Percentiles rank a stretch among this genome's conserved stretches.
Conservation (phyloP, 1,140 invertebrate species). For the Colletes latitarsis region DNA sequence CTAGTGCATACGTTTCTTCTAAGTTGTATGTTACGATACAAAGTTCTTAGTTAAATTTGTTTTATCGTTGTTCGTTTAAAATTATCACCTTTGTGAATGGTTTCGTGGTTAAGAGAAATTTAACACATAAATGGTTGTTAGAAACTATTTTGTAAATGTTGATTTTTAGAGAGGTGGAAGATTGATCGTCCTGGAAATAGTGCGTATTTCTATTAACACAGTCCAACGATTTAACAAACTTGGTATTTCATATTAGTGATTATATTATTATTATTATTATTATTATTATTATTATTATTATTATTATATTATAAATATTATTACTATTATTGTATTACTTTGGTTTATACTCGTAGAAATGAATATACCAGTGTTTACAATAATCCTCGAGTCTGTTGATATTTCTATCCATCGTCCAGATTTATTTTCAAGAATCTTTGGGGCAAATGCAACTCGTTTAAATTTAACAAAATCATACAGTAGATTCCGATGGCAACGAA, state of each 20-base stretch:
- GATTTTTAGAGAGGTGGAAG: conserved; percentile 14
- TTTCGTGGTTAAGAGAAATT: not conserved
- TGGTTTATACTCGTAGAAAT: conserved; percentile 78
- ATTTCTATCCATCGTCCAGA: not conserved
- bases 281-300: conserved; percentile 56
- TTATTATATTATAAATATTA: conserved; percentile 52
- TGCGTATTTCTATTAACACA: conserved; percentile 41
- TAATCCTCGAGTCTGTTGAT: conserved; percentile 18
- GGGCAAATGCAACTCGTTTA: not conserved
- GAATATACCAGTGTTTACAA: conserved; percentile 79
- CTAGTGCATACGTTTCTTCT: conserved; percentile 60
- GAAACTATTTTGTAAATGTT: conserved; percentile 5
- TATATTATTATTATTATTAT: conserved; percentile 61
- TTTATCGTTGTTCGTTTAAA: conserved; percentile 19
- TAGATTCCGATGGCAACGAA: not conserved
- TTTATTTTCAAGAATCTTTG: not conserved
- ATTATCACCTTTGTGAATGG: not conserved
- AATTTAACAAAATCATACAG: not conserved
- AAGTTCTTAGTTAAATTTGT: conserved; percentile 31
- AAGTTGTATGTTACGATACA: conserved; percentile 24
- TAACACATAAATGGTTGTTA: not conserved
- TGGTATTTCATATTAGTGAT: conserved; percentile 72
- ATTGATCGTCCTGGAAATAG: conserved; percentile 16
- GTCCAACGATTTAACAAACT: conserved; percentile 47
- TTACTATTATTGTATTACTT: conserved; percentile 73